Percentiles rank a stretch among this genome's conserved stretches.
Evolutionary conservation across 2,113 vertebrate species (phyloP).

Genomic region (Amphiprion percula): DNA sequence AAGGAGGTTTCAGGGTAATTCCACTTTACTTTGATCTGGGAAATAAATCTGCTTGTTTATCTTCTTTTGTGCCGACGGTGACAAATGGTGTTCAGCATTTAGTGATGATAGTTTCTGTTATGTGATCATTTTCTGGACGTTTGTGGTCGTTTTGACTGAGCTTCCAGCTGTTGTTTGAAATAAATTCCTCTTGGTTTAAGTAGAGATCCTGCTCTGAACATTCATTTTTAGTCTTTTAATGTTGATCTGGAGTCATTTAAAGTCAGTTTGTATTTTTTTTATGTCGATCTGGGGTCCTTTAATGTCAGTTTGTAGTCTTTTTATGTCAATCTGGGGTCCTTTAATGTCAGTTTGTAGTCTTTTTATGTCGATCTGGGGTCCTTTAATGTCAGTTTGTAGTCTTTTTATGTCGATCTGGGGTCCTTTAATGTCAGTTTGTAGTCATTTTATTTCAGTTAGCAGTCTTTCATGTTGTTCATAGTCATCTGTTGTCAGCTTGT

Average conservation of each 20-base stretch:
- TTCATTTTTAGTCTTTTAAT: too few relatives aligned
- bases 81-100: too few relatives aligned
- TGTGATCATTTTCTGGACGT: too few relatives aligned
- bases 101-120: too few relatives aligned
- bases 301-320: neutral
- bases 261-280: too few relatives aligned
- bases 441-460: neutral
- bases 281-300: neutral
- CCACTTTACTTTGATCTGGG: too few relatives aligned
- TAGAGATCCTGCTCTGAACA: neutral
- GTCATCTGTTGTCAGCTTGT: neutral
- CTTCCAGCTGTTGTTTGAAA: neutral
- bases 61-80: too few relatives aligned
- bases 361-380: neutral
- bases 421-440: neutral
- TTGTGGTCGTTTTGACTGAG: too few relatives aligned
- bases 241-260: too few relatives aligned
- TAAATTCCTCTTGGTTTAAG: slow-evolving; percentile 8
- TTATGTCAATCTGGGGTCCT: neutral
- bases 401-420: neutral
- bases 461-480: neutral
- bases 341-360: neutral
- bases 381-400: neutral
- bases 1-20: too few relatives aligned
- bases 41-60: too few relatives aligned